Percentiles rank a stretch among this genome's conserved stretches.
These are phyloP conservation scores for Eulithis testata DNA, from an alignment of 2,888 invertebrate genomes.

Conservation along the genomic window DNA sequence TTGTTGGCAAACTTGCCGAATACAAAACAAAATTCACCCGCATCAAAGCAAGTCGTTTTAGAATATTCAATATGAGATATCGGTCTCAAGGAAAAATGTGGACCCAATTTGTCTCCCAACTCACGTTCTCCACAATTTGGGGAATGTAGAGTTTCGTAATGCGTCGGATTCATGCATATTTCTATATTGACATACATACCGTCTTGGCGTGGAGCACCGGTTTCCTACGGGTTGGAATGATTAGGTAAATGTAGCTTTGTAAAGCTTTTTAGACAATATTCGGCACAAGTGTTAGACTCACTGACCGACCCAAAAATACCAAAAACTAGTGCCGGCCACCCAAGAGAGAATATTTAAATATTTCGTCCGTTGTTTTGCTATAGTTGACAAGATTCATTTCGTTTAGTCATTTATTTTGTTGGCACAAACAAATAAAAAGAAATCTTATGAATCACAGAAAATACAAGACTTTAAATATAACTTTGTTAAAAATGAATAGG, in stretches of 20 bases:
- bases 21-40: conserved; percentile 37
- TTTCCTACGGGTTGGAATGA: not conserved
- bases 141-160: conserved; percentile 65
- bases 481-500: not conserved
- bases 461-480: not conserved
- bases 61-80: conserved; percentile 56
- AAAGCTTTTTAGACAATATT: no score
- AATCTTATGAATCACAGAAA: no score
- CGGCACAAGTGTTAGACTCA: not conserved
- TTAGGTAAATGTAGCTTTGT: not conserved
- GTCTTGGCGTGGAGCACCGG: conserved; percentile 23
- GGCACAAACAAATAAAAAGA: not conserved
- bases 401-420: not conserved
- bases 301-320: not conserved
- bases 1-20: conserved; percentile 31
- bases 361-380: not conserved
- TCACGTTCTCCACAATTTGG: conserved; percentile 65
- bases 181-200: conserved; percentile 54
- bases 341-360: not conserved
- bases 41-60: conserved; percentile 55
- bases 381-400: not conserved
- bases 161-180: conserved; percentile 61
- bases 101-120: conserved; percentile 62
- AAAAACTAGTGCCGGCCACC: not conserved
- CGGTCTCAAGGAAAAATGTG: conserved; percentile 59